Base-by-base conservation (phyloP, 2,797 vertebrate species). In the Lerista edwardsae region DNA sequence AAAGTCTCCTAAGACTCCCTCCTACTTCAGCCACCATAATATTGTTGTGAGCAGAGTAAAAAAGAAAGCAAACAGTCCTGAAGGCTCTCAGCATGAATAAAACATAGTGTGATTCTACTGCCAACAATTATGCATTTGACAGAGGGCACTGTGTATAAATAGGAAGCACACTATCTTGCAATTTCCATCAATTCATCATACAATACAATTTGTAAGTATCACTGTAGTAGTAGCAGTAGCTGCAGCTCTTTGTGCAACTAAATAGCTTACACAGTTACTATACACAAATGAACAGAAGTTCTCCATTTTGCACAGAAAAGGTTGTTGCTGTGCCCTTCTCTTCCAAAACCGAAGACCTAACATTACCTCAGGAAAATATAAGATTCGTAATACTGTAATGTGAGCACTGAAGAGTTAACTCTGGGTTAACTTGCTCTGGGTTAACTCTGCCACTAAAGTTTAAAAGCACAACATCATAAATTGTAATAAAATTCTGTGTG, bases 51-150 rank as follows among this genome's bases (percentile, higher is more conserved):
- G 31, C n/a, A 59, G 23, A 31, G 27, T 51, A n/a, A 72, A 71
- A 68, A 61, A 71, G 55, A 64, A 85, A 85, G 17, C 55, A 85
- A 69, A 72, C 31, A 82, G 9, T 31, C 65, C n/a, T 36, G 72
- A 12, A 10, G 19, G 41, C 79, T 76, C 27, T 64, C 80, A 72
- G n/a, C 76, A 34, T 0, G 41, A 86, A 88, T 77, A 87, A 89
- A 86, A 74, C 81, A 79, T 62, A 15, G 67, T 36, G 57, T 19
- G 23, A 23, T 51, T 75, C 64, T 29, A 65, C 9, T 69, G 31
- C 27, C 61, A 83, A 65, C 23, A 83, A 39, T 39, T 75, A 68
- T 17, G 85, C 83, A 81, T 1, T 17, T 55, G 77, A 83, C 36
- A 77, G 57, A 0, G 0, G 44, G 17, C 67, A n/a, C 25, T 59